phyloP scores from a whole-genome alignment of 1,140 invertebrate species.

The Pseudomyrmex flavicornis region DNA sequence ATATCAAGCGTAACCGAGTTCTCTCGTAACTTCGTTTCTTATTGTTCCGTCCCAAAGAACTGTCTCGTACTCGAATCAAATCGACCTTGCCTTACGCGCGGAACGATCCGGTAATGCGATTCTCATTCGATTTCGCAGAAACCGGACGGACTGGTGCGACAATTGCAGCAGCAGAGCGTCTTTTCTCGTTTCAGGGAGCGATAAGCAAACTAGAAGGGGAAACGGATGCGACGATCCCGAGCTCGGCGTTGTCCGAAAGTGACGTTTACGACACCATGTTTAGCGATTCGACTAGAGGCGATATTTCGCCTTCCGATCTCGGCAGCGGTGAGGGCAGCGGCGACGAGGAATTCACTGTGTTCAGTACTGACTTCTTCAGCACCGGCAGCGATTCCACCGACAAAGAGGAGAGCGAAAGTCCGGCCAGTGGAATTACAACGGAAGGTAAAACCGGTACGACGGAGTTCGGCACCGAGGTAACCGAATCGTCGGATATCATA shows the following conservation, averaged over 20 bases:
- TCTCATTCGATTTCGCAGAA: conserved; percentile 16
- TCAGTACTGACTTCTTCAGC: conserved; percentile 45
- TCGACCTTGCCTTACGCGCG: conserved; percentile 13
- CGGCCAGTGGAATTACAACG: conserved; percentile 39
- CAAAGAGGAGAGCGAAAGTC: conserved; percentile 79
- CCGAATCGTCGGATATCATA: conserved; percentile 60
- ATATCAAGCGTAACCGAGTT: conserved; percentile 25
- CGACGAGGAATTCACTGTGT: conserved; percentile 61
- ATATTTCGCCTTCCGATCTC: conserved; percentile 74
- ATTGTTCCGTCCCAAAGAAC: conserved; percentile 10
- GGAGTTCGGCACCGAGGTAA: conserved; percentile 37
- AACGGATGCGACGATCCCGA: conserved; percentile 75
- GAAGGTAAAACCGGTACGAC: conserved; percentile 63
- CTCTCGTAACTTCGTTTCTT: conserved; percentile 22
- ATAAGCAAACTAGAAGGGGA: conserved; percentile 42
- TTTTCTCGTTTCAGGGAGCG: conserved; percentile 34
- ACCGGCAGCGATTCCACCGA: conserved; percentile 52
- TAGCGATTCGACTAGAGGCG: conserved; percentile 85
- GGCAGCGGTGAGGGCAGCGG: conserved; percentile 75
- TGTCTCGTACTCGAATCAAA: conserved; percentile 25
- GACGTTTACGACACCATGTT: conserved; percentile 87
- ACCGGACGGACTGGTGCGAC: not conserved
- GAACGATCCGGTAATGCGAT: conserved; percentile 15
- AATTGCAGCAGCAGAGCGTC: not conserved
- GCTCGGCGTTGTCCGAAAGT: conserved; percentile 69